phyloP scores from a whole-genome alignment of 2,888 invertebrate genomes.

The Neria commutata region DNA sequence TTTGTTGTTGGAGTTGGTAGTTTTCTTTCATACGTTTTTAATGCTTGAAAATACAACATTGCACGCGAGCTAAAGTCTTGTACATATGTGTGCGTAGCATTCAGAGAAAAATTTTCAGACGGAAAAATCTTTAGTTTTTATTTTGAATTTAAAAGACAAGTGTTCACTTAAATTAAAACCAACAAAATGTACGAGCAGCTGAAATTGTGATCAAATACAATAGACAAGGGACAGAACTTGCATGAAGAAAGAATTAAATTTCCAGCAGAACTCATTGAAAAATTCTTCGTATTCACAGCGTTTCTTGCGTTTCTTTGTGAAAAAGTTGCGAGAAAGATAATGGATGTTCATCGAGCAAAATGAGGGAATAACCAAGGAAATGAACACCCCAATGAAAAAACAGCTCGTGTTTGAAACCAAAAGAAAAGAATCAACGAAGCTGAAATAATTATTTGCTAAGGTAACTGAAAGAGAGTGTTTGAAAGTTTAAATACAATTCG shows the following conservation, averaged over 20 bases:
- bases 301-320: conserved; percentile 17
- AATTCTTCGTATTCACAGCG: neutral
- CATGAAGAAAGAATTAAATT: neutral
- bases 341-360: neutral
- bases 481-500: neutral
- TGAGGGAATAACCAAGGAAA: conserved; percentile 7
- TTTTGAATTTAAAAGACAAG: conserved; percentile 4
- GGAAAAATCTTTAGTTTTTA: conserved; percentile 13
- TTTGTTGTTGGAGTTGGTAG: too few species aligned
- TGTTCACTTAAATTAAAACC: conserved; percentile 3
- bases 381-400: conserved; percentile 1
- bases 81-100: conserved; percentile 35
- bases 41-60: too few species aligned
- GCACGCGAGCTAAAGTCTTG: too few species aligned
- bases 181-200: neutral
- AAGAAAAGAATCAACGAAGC: conserved; percentile 3
- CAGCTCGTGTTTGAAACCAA: neutral
- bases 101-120: conserved; percentile 21
- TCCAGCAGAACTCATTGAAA: neutral
- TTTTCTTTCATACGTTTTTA: too few species aligned
- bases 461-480: conserved; percentile 4
- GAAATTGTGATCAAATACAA: neutral
- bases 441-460: conserved; percentile 6
- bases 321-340: conserved; percentile 3
- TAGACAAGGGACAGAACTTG: neutral